Evolutionary conservation across 2,888 invertebrate genomes (phyloP).

Genomic region (Rhimphoctona megacephalus): DNA sequence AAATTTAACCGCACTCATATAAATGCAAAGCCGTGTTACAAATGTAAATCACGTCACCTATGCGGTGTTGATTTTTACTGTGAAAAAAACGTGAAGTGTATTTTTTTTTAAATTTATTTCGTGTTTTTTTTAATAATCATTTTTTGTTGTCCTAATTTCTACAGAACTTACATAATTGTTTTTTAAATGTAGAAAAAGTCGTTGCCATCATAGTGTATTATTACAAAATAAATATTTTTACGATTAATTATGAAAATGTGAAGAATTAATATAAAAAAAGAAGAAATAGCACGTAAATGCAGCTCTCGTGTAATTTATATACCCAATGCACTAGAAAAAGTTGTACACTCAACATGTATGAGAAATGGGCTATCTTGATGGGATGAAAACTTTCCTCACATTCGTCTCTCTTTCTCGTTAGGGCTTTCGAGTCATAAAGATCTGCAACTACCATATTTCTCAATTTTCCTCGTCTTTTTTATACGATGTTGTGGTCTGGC

Average conservation of each 20-base stretch:
- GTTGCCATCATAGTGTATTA: too few relatives aligned
- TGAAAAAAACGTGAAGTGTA: background rate
- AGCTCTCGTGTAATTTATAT: slow-evolving; percentile 59
- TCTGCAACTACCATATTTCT: slow-evolving; percentile 60
- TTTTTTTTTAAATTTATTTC: background rate
- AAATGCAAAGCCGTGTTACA: slow-evolving; percentile 42
- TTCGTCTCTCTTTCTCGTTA: slow-evolving; percentile 8
- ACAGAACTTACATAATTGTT: background rate
- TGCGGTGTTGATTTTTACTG: background rate
- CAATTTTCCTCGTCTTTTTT: slow-evolving; percentile 51
- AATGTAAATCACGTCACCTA: slow-evolving; percentile 22
- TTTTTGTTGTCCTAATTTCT: background rate
- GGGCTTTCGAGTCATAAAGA: slow-evolving; percentile 59
- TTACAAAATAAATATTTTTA: background rate
- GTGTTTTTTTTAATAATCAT: background rate
- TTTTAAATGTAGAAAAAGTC: background rate
- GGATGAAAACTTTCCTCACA: slow-evolving; percentile 44
- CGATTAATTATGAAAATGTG: background rate
- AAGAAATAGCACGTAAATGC: slow-evolving; percentile 39
- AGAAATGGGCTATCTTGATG: slow-evolving; percentile 16
- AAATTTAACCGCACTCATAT: slow-evolving; percentile 47
- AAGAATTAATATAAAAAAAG: background rate
- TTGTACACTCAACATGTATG: slow-evolving; percentile 7
- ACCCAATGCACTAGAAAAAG: slow-evolving; percentile 21
- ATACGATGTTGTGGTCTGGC: background rate